These are phyloP conservation scores for Brachionus calyciflorus DNA, from an alignment of 1,140 invertebrate genomes.

Conservation along the genomic window DNA sequence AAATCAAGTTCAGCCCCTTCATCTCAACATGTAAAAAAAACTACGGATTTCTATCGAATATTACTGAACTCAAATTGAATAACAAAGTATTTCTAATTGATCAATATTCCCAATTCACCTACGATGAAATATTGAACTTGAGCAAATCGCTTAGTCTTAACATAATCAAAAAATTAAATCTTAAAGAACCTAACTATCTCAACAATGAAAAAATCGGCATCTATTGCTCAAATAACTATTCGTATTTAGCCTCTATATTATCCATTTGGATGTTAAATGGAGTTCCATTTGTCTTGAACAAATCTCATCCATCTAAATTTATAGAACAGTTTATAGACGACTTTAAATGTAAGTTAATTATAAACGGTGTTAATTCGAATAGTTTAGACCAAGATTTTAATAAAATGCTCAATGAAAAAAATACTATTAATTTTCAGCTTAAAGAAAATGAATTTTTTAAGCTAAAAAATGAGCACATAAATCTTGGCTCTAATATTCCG, in stretches of 20 bases:
- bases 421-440: neutral
- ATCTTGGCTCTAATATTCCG: neutral
- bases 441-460: slow-evolving; percentile 6
- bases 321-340: slow-evolving; percentile 34
- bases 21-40: neutral
- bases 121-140: neutral
- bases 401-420: neutral
- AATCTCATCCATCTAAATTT: slow-evolving; percentile 7
- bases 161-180: neutral
- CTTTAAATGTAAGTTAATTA: slow-evolving; percentile 5
- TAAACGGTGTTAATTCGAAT: neutral
- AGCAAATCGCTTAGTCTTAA: neutral
- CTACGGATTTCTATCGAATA: neutral
- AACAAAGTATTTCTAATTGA: slow-evolving; percentile 5
- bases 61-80: neutral
- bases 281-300: slow-evolving; percentile 23
- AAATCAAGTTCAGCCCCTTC: no score
- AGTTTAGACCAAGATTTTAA: neutral
- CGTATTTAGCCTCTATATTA: slow-evolving; percentile 26
- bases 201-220: slow-evolving; percentile 19
- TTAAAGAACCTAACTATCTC: neutral
- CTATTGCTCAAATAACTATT: slow-evolving; percentile 34
- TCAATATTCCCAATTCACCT: neutral
- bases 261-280: slow-evolving; percentile 43
- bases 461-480: neutral